These are phyloP conservation scores for Orchestes rusci DNA, from an alignment of 2,888 invertebrate genomes.

Conservation along the genomic window DNA sequence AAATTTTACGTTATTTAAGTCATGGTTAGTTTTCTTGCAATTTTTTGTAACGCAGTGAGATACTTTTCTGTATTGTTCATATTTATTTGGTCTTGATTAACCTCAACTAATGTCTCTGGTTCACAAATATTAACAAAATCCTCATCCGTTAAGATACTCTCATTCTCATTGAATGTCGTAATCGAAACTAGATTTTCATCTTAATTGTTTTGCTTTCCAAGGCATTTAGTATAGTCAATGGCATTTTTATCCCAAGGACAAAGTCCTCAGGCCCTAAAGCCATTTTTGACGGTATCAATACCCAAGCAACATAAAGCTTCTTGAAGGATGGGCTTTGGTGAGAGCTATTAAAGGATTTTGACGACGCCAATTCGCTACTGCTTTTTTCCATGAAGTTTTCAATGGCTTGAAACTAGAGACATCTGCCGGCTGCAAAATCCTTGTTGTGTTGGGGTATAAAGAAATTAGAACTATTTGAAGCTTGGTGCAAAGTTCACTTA, in stretches of 20 bases:
- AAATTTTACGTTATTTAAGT: too few species aligned
- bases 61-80: too few species aligned
- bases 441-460: constrained; percentile 22
- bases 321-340: neutral
- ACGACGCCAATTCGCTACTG: constrained; percentile 5
- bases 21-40: too few species aligned
- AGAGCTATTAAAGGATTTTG: constrained; percentile 6
- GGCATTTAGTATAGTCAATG: constrained; percentile 20
- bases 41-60: too few species aligned
- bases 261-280: constrained; percentile 23
- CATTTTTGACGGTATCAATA: constrained; percentile 12
- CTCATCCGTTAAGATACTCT: too few species aligned
- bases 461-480: neutral
- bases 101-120: too few species aligned
- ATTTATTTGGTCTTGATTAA: too few species aligned
- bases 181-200: too few species aligned
- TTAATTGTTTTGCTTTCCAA: constrained; percentile 10
- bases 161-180: too few species aligned
- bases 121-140: too few species aligned
- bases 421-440: constrained; percentile 16
- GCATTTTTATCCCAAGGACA: constrained; percentile 23
- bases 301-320: neutral
- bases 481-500: constrained; percentile 3
- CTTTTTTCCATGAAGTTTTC: constrained; percentile 13
- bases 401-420: constrained; percentile 12